Evolutionary conservation across 1,140 invertebrate genomes (phyloP).

Genomic region (Drosophila nannoptera): DNA sequence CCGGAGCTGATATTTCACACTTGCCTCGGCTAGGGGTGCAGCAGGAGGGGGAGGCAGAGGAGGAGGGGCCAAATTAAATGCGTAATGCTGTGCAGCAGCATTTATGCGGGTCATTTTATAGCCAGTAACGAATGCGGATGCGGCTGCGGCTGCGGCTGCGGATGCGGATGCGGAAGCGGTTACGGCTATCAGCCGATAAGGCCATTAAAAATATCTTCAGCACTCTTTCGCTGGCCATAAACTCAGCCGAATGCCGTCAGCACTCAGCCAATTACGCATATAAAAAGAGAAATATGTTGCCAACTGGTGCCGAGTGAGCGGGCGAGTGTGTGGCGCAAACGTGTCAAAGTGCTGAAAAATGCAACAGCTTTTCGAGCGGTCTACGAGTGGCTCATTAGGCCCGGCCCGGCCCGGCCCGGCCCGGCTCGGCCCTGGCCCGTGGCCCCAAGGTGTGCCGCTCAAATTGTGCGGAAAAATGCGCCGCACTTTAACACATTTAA

Average conservation of each 20-base stretch:
- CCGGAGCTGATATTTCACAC: slow-evolving; percentile 54
- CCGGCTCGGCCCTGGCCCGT: slow-evolving; percentile 50
- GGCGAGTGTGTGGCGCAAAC: slow-evolving; percentile 28
- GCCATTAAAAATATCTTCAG: slow-evolving; percentile 59
- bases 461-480: slow-evolving; percentile 69
- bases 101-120: slow-evolving; percentile 73
- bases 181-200: slow-evolving; percentile 59
- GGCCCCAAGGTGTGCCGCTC: background rate
- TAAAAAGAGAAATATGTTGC: slow-evolving; percentile 44
- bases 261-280: slow-evolving; percentile 73
- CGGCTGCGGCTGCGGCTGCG: slow-evolving; percentile 24
- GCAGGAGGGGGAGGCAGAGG: background rate
- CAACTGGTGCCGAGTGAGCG: slow-evolving; percentile 18
- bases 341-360: slow-evolving; percentile 75
- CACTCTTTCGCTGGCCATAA: slow-evolving; percentile 51
- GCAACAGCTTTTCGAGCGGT: slow-evolving; percentile 33
- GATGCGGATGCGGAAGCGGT: slow-evolving; percentile 22
- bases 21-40: slow-evolving; percentile 7
- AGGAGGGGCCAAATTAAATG: slow-evolving; percentile 45
- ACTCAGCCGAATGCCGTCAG: slow-evolving; percentile 49
- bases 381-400: slow-evolving; percentile 66
- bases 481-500: slow-evolving; percentile 9
- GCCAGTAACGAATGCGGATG: slow-evolving; percentile 50
- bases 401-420: slow-evolving; percentile 42
- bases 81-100: slow-evolving; percentile 40